Base-by-base conservation (phyloP, 1,140 invertebrate genomes). In the Holcopasites calliopsidis region DNA sequence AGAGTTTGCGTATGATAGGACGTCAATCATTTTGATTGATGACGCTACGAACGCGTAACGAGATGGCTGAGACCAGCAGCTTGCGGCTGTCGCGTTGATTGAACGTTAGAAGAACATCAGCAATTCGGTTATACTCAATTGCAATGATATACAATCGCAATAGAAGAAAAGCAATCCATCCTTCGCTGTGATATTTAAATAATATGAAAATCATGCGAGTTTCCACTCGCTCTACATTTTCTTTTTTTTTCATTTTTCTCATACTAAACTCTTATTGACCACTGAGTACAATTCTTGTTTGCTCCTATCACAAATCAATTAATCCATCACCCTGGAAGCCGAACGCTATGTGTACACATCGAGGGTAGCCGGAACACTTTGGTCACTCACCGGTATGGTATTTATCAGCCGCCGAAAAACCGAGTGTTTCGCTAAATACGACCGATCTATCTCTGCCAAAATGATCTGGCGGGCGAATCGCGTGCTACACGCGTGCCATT, bases 381-480 rank as follows among this genome's bases (percentile, higher is more conserved):
- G n/a, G n/a, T n/a, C n/a, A n/a, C n/a, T n/a, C n/a, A n/a, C 31
- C 52, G 18, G 44, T 57, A 23, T 55, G n/a, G n/a, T 28, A 23
- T 33, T 57, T 21, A n/a, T 69, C 52, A 21, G n/a, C 40, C 1
- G 3, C 5, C 0, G 8, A 33, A 21, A 23, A 26, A 47, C 28
- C 23, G 3, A 42, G 3, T 16, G 21, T 61, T 38, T 11, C 58
- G 47, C 69, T 72, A 72, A 72, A 72, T 71, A 71, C 18, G 18
- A 44, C 7, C 33, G 18, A 61, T 72, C n/a, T 72, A 35, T 72
- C 69, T 52, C 69, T 31, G 69, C 50, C 69, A 18, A 13, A 40
- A 5, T 13, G 21, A 4, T 28, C 40, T 33, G 52, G 40, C 49
- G 35, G 10, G 49, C 49, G 49, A 68, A 54, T 26, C n/a, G 28